Conservation (phyloP, 1,140 invertebrate genomes). For the Halesus radiatus region DNA sequence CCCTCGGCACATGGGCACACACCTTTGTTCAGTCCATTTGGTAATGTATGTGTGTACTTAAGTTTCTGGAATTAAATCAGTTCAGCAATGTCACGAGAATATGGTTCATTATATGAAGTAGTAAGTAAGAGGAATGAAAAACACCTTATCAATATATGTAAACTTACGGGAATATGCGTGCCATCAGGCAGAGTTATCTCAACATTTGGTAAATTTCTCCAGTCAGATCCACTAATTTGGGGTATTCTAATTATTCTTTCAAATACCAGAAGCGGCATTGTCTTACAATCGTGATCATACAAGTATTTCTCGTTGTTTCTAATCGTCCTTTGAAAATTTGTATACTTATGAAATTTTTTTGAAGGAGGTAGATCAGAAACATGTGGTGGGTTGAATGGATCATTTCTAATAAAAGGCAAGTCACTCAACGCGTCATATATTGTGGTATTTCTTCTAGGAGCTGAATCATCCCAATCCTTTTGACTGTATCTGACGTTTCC, state of each 20-base stretch:
- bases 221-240: conserved; percentile 82
- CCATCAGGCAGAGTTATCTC: conserved; percentile 80
- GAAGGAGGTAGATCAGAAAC: conserved; percentile 78
- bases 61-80: conserved; percentile 17
- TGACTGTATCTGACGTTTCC: neutral
- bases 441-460: conserved; percentile 81
- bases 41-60: conserved; percentile 19
- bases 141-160: too few relatives aligned
- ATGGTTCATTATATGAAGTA: neutral
- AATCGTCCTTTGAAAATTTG: conserved; percentile 84
- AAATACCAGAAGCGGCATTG: conserved; percentile 84
- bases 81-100: neutral
- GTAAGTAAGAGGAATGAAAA: neutral
- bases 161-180: conserved; percentile 67
- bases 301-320: conserved; percentile 74
- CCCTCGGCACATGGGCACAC: conserved; percentile 85
- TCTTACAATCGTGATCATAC: conserved; percentile 88
- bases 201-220: conserved; percentile 90
- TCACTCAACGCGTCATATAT: conserved; percentile 88
- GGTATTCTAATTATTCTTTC: conserved; percentile 86
- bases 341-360: conserved; percentile 60
- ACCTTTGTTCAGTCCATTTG: conserved; percentile 68
- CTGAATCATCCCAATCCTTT: conserved; percentile 72
- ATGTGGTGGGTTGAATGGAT: conserved; percentile 79
- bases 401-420: conserved; percentile 83